Percentiles rank a stretch among this genome's conserved stretches.
Evolutionary conservation across 2,888 invertebrate species (phyloP).

Genomic region (Ctenicera cuprea): DNA sequence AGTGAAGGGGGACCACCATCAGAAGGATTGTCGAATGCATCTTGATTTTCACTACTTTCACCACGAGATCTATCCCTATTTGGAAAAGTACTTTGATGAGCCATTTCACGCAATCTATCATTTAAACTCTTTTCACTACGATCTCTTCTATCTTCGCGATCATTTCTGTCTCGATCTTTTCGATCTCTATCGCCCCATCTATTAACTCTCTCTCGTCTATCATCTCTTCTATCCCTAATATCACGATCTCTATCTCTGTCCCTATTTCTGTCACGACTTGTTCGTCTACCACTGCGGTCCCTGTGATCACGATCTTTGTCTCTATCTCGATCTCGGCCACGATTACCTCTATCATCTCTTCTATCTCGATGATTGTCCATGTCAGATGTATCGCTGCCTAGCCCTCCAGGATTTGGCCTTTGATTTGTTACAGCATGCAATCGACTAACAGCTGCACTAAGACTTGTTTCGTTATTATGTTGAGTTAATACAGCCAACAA

Average conservation of each 20-base stretch:
- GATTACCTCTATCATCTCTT: conserved; percentile 52
- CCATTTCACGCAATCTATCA: conserved; percentile 62
- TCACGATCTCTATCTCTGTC: conserved; percentile 67
- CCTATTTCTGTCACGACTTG: conserved; percentile 60
- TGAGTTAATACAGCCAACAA: conserved; percentile 71
- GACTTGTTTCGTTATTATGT: conserved; percentile 54
- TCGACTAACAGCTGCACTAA: conserved; percentile 55
- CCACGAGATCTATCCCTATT: conserved; percentile 50
- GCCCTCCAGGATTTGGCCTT: conserved; percentile 38
- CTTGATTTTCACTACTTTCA: conserved; percentile 36
- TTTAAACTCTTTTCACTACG: conserved; percentile 65
- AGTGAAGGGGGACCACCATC: conserved; percentile 68
- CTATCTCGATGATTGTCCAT: conserved; percentile 63
- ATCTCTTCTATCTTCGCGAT: conserved; percentile 64
- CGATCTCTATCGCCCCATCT: conserved; percentile 56
- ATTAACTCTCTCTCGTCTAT: conserved; percentile 65
- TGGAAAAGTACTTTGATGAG: conserved; percentile 54
- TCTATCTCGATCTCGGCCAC: conserved; percentile 68
- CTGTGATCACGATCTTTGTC: conserved; percentile 67
- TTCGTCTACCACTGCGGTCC: conserved; percentile 64
- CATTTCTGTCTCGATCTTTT: conserved; percentile 53
- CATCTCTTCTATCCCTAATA: conserved; percentile 65
- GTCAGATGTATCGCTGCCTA: conserved; percentile 52
- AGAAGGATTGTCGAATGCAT: conserved; percentile 52
- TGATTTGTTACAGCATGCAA: conserved; percentile 52